Conservation (phyloP, 2,888 invertebrate genomes). For the Ormyrus rosae region DNA sequence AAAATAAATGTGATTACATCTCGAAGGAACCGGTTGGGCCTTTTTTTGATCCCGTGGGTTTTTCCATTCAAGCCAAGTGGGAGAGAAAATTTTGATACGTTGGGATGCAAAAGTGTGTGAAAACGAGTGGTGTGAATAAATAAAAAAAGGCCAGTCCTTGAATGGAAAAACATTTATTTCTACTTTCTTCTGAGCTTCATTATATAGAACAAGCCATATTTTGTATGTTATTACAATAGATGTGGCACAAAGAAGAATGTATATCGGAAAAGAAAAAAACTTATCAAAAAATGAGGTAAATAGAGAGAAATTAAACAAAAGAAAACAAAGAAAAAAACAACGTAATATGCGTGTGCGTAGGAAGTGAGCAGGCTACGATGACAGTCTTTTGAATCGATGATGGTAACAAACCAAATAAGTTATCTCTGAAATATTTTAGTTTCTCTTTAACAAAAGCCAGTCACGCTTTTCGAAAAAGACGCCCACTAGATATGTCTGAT, state of each 20-base stretch:
- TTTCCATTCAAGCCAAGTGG: constrained; percentile 75
- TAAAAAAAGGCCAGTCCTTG: constrained; percentile 73
- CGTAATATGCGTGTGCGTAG: constrained; percentile 32
- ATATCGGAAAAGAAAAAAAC: constrained; percentile 20
- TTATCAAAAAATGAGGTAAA: constrained; percentile 16
- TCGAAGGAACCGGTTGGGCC: constrained; percentile 28
- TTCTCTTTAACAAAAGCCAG: background rate
- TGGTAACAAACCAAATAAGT: background rate
- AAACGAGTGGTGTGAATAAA: constrained; percentile 71
- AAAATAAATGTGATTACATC: background rate
- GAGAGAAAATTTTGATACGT: constrained; percentile 69
- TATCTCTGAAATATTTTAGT: constrained; percentile 4
- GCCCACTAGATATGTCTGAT: constrained; percentile 31
- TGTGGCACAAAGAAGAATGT: constrained; percentile 35
- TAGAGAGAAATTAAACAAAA: constrained; percentile 18
- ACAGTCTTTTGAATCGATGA: constrained; percentile 20
- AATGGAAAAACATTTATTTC: constrained; percentile 76
- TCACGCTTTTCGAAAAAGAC: background rate
- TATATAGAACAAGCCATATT: constrained; percentile 59
- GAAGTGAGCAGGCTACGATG: constrained; percentile 26
- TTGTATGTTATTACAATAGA: constrained; percentile 59
- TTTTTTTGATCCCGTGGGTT: constrained; percentile 62
- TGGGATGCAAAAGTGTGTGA: constrained; percentile 62
- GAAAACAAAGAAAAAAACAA: constrained; percentile 33
- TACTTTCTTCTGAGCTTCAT: constrained; percentile 68